phyloP scores from a whole-genome alignment of 1,140 invertebrate genomes.

The Metopolophium dirhodum region DNA sequence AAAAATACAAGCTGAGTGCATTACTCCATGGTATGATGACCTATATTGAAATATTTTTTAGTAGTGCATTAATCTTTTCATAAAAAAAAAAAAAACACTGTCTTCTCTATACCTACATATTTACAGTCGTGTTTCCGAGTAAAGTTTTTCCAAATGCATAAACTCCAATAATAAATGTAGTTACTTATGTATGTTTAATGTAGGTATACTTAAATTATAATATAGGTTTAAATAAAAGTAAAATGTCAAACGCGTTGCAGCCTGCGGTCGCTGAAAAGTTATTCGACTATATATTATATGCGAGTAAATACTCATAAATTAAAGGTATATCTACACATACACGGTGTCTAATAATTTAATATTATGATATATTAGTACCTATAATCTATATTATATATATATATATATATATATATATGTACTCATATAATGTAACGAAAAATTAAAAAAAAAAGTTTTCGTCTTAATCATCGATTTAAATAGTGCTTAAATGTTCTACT shows the following conservation, averaged over 20 bases:
- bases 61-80: not conserved
- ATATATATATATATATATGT: no score
- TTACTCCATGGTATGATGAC: not conserved
- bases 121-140: not conserved
- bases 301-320: not conserved
- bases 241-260: not conserved
- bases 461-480: no score
- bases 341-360: not conserved
- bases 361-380: no score
- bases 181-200: not conserved
- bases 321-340: not conserved
- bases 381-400: no score
- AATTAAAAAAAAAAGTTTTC: no score
- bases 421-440: no score
- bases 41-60: slow-evolving; percentile 2
- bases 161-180: not conserved
- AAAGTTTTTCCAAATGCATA: not conserved
- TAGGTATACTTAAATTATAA: not conserved
- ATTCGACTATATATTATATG: no score
- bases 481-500: no score
- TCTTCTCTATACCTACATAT: not conserved
- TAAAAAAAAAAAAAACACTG: not conserved
- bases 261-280: not conserved
- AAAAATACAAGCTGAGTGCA: not conserved
- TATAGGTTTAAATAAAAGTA: not conserved